Evolutionary conservation across 2,797 vertebrate genomes (phyloP), one percentile per base, ranked within the genome.

Genomic region (Craterocephalus amniculus): DNA sequence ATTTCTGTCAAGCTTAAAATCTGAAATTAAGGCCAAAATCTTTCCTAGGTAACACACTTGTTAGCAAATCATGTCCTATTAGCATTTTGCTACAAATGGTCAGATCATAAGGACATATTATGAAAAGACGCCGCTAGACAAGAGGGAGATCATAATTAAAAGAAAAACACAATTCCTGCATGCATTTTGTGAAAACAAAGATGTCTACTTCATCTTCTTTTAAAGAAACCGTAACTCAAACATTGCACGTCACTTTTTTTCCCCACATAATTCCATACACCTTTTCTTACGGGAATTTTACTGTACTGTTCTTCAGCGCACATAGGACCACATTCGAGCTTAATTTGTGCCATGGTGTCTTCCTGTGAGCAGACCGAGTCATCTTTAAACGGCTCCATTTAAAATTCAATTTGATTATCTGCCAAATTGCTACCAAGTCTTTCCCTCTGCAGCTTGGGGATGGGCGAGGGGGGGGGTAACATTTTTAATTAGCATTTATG

Each of bases 371-470:
- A 91, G 91, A 91, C 91, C 85, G 81, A 92, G 93, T 94, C 93
- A 91, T 94, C 92, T 94, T 94, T 94, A 95, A 95, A 94, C 89
- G 84, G 92, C 92, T 92, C 94, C 93, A 95, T 95, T 95, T 95
- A 95, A 95, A 95, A 95, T 95, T 92, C 94, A 94, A 94, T 95
- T 95, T 95, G 94, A 95, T 95, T 95, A 95, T 95, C 94, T 94
- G 93, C 94, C 94, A 95, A 95, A 95, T 94, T 95, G 93, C 94
- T 90, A 95, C 90, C 92, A 93, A 94, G 92, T 92, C 92, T 93
- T 90, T 87, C 88, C 93, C 89, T 87, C 88, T 87, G 92, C 92
- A 92, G 90, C 91, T 83, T 71, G 69, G 93, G 92, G 93, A 92
- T 85, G 83, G 85, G 92, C 22, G 91, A 90, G 83, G 86, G 91